Conservation (phyloP, 2,113 vertebrate genomes). For the Microtus pennsylvanicus region DNA sequence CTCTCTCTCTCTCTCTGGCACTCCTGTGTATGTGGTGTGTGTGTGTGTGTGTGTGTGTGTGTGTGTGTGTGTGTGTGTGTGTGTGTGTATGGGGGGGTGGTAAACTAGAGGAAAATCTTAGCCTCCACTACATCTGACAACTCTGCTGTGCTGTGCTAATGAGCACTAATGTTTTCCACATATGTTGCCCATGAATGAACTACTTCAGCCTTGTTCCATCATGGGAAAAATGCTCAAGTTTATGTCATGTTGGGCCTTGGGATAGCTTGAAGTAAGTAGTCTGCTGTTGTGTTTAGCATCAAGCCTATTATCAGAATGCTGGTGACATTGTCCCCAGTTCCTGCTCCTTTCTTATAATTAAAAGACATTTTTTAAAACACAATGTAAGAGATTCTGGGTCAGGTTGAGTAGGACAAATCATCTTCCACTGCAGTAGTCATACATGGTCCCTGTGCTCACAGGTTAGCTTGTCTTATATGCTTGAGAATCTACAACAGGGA, state of each 20-base stretch:
- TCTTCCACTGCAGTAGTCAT: background rate
- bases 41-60: background rate
- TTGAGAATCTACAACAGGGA: conserved; percentile 15
- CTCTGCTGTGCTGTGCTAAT: conserved; percentile 21
- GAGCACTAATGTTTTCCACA: conserved; percentile 58
- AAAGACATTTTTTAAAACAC: background rate
- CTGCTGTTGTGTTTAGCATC: background rate
- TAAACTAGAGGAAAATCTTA: conserved; percentile 29
- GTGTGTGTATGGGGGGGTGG: accelerated
- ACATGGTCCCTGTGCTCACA: background rate
- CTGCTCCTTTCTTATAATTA: conserved; percentile 39
- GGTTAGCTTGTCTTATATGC: background rate
- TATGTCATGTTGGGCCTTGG: background rate
- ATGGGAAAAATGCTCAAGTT: background rate
- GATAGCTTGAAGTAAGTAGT: conserved; percentile 30
- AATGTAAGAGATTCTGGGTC: background rate
- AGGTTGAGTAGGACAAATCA: background rate
- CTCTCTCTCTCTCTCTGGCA: background rate
- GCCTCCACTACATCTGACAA: background rate
- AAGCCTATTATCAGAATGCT: background rate
- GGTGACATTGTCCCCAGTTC: background rate
- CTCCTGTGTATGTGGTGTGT: background rate
- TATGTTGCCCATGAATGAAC: background rate
- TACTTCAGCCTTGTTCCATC: background rate
- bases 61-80: no score